A percentile compares a stretch with the other conserved stretches of the same genome.
These are phyloP conservation scores for Laspeyria flexula DNA, from an alignment of 2,888 invertebrate genomes.

Conservation along the genomic window DNA sequence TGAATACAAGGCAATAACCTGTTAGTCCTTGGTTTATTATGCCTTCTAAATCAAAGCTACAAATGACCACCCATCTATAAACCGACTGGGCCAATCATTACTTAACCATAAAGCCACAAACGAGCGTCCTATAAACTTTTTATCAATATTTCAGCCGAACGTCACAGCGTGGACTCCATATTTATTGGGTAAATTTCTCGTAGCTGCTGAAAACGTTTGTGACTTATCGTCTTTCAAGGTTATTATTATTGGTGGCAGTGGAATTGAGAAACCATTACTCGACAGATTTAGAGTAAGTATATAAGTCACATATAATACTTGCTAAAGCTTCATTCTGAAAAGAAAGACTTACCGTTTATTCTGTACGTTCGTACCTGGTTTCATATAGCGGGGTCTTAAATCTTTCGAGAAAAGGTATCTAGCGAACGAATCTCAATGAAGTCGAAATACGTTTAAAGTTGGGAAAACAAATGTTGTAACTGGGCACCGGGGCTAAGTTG, in stretches of 20 bases:
- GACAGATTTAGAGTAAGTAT: constrained; percentile 63
- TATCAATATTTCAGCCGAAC: constrained; percentile 46
- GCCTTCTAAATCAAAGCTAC: no score
- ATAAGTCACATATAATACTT: constrained; percentile 14
- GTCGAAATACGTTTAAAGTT: constrained; percentile 2
- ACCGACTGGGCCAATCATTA: no score
- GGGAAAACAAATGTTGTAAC: neutral
- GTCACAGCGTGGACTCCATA: constrained; percentile 63
- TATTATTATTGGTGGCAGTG: constrained; percentile 61
- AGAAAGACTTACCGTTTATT: constrained; percentile 2
- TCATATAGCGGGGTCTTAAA: constrained; percentile 6
- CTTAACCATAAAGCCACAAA: no score
- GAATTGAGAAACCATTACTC: constrained; percentile 57
- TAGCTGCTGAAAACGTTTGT: constrained; percentile 58
- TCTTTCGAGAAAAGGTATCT: constrained; percentile 12
- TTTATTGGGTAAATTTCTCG: constrained; percentile 61
- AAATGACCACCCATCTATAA: no score
- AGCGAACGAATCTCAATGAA: constrained; percentile 6
- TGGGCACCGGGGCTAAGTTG: neutral
- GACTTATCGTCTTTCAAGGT: constrained; percentile 66
- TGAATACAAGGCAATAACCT: no score
- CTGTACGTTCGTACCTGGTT: constrained; percentile 10
- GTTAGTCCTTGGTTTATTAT: no score
- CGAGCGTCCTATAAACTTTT: no score
- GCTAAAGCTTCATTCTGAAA: constrained; percentile 4